Evolutionary conservation across 2,888 invertebrate genomes (phyloP).

Genomic region (Dryomyza anilis): DNA sequence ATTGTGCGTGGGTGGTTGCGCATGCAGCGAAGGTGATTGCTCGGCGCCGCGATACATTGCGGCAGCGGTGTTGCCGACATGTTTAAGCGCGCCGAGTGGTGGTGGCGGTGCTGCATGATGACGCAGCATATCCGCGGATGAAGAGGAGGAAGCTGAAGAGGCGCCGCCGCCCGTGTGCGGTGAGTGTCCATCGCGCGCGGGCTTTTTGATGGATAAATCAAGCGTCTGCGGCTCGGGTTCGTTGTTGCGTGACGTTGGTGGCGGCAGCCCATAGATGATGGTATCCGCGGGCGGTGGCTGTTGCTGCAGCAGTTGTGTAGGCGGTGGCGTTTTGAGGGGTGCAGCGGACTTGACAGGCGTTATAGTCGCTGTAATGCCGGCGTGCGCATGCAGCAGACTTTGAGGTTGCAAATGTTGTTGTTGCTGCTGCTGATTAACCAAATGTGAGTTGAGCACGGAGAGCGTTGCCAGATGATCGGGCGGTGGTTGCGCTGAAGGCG

Average conservation of each 20-base stretch:
- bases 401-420: constrained; percentile 35
- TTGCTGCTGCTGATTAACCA: constrained; percentile 41
- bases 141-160: no score
- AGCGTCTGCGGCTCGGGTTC: constrained; percentile 71
- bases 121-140: constrained; percentile 40
- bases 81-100: constrained; percentile 44
- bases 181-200: constrained; percentile 62
- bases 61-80: constrained; percentile 50
- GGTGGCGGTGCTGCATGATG: constrained; percentile 39
- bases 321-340: constrained; percentile 44
- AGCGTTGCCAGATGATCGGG: constrained; percentile 69
- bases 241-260: constrained; percentile 55
- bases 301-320: constrained; percentile 37
- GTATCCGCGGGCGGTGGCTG: constrained; percentile 54
- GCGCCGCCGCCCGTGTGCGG: no score
- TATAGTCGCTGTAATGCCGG: constrained; percentile 70
- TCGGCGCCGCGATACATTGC: constrained; percentile 49
- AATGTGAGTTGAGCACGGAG: constrained; percentile 69
- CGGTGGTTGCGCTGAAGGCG: constrained; percentile 20
- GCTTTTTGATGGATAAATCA: constrained; percentile 78
- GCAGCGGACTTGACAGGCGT: constrained; percentile 64
- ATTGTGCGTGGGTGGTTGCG: constrained; percentile 46
- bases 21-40: constrained; percentile 39
- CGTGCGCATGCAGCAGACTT: constrained; percentile 44
- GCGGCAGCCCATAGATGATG: constrained; percentile 50